Percentiles rank a stretch among this genome's conserved stretches.
Evolutionary conservation across 1,140 invertebrate genomes (phyloP).

Genomic region (Homarus americanus): DNA sequence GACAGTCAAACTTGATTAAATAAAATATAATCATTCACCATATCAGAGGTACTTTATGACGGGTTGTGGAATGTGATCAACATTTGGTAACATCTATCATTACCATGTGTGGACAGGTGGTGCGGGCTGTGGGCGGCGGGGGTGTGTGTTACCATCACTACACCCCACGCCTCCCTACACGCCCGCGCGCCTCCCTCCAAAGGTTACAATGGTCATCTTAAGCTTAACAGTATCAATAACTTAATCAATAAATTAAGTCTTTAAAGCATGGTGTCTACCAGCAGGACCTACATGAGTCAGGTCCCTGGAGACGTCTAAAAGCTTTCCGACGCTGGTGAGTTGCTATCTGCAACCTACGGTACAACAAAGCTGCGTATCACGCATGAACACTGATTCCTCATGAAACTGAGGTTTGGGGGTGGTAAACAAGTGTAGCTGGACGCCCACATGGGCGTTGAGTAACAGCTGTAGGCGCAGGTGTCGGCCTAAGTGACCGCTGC

Average conservation of each 20-base stretch:
- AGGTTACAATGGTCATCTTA: constrained; percentile 24
- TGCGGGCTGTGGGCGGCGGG: neutral
- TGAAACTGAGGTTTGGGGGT: constrained; percentile 39
- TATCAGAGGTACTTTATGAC: neutral
- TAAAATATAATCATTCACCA: neutral
- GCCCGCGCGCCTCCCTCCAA: neutral
- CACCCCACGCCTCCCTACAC: neutral
- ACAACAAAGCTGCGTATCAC: neutral
- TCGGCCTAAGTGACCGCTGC: neutral
- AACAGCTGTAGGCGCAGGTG: neutral
- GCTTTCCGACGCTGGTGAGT: too few relatives aligned
- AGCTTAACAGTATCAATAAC: constrained; percentile 51
- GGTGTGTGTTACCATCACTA: neutral
- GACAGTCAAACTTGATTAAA: neutral
- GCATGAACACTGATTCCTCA: neutral
- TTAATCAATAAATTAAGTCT: constrained; percentile 52
- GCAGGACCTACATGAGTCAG: neutral
- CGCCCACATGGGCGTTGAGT: neutral
- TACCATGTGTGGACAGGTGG: neutral
- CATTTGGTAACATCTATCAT: neutral
- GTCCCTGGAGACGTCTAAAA: too few relatives aligned
- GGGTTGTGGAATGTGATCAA: neutral
- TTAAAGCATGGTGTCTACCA: constrained; percentile 1
- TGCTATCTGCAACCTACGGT: too few relatives aligned
- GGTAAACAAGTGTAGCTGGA: neutral